A percentile compares a stretch with the other conserved stretches of the same genome.
Evolutionary conservation across 2,888 invertebrate genomes (phyloP).

Genomic region (Lithophane ornitopus): DNA sequence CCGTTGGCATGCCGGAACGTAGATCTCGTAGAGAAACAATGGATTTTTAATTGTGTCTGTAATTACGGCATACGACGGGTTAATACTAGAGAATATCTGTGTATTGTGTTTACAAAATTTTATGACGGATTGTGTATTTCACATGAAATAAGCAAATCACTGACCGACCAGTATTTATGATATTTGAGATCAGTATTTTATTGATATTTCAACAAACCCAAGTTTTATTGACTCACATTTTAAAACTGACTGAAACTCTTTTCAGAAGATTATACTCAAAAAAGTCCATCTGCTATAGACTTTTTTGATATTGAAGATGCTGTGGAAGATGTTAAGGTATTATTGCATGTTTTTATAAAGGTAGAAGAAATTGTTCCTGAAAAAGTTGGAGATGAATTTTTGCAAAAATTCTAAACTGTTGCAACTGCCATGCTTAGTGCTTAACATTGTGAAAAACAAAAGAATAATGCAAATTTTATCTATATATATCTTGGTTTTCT

Average conservation of each 20-base stretch:
- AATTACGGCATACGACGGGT: no score
- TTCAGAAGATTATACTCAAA: slow-evolving; percentile 88
- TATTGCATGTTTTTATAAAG: slow-evolving; percentile 43
- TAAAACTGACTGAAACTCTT: slow-evolving; percentile 20
- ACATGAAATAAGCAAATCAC: neutral
- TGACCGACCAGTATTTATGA: neutral
- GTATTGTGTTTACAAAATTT: neutral
- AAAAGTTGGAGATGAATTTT: neutral
- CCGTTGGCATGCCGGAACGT: no score
- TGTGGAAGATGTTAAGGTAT: slow-evolving; percentile 94
- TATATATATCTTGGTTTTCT: neutral
- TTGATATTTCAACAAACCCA: neutral
- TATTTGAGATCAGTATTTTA: neutral
- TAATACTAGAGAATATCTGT: no score
- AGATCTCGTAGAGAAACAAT: no score
- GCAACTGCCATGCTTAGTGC: neutral
- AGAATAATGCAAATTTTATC: neutral
- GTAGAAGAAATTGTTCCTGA: slow-evolving; percentile 13
- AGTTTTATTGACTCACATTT: neutral
- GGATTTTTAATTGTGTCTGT: no score
- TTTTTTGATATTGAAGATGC: slow-evolving; percentile 98
- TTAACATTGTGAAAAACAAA: neutral
- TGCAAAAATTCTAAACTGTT: neutral
- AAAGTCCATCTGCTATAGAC: slow-evolving; percentile 94
- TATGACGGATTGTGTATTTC: neutral